Conservation (phyloP, 1,140 invertebrate species). For the Aphelenchoides fujianensis region DNA sequence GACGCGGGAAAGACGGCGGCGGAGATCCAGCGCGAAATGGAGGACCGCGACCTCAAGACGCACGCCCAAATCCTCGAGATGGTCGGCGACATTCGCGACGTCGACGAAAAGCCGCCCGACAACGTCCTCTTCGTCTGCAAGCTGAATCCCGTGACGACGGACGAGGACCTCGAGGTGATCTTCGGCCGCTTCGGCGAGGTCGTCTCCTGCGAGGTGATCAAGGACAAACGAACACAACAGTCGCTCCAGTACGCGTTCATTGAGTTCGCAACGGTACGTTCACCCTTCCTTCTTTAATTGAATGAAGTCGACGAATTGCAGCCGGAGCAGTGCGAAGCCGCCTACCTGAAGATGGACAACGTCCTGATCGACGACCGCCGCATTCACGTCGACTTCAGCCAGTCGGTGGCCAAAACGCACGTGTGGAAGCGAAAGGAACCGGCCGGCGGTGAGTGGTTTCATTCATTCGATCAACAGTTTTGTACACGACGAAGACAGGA, state of each 20-base stretch:
- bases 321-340: constrained; percentile 86
- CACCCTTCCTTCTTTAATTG: constrained; percentile 28
- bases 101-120: constrained; percentile 93
- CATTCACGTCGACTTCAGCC: constrained; percentile 99
- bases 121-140: constrained; percentile 99
- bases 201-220: constrained; percentile 90
- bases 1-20: constrained; percentile 76
- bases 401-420: constrained; percentile 73
- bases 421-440: constrained; percentile 49
- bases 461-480: no score
- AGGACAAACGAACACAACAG: constrained; percentile 85
- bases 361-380: constrained; percentile 95
- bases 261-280: constrained; percentile 82
- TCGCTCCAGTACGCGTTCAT: constrained; percentile 99
- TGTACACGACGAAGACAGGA: no score
- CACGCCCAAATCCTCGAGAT: constrained; percentile 96
- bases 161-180: constrained; percentile 84
- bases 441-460: background rate
- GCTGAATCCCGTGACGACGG: constrained; percentile 96
- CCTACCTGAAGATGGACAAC: constrained; percentile 99
- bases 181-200: constrained; percentile 94
- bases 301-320: constrained; percentile 48
- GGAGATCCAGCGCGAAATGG: constrained; percentile 82
- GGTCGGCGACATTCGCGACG: constrained; percentile 93
- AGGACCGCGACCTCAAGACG: constrained; percentile 88